A percentile compares a stretch with the other conserved stretches of the same genome.
These are phyloP conservation scores for Hepsetus odoe DNA, from an alignment of 2,113 vertebrate species.

Conservation along the genomic window DNA sequence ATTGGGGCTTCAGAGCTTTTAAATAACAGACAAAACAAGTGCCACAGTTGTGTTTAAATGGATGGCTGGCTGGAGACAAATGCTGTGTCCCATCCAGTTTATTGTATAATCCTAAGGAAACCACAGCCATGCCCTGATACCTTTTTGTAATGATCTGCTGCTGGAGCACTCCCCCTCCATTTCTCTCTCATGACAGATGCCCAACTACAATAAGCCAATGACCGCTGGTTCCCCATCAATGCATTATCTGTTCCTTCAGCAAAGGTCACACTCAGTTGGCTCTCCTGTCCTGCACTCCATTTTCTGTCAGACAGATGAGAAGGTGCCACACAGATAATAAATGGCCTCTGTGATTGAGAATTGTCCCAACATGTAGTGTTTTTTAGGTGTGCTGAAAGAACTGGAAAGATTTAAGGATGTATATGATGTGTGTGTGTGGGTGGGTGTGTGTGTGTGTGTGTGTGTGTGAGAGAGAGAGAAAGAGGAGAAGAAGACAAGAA, in stretches of 20 bases:
- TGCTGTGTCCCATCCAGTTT: too few relatives aligned
- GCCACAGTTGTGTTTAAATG: too few relatives aligned
- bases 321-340: conserved; percentile 33
- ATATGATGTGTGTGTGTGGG: neutral
- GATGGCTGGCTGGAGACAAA: too few relatives aligned
- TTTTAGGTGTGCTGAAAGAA: conserved; percentile 16
- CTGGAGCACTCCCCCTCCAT: conserved; percentile 7
- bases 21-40: too few relatives aligned
- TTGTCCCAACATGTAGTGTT: conserved; percentile 18
- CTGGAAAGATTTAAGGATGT: conserved; percentile 25
- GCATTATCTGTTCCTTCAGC: conserved; percentile 15
- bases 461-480: neutral
- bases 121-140: too few relatives aligned
- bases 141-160: too few relatives aligned
- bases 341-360: conserved; percentile 30
- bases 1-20: too few relatives aligned
- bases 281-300: neutral
- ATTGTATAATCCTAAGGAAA: too few relatives aligned
- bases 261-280: conserved; percentile 19
- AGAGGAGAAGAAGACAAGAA: neutral
- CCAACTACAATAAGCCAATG: conserved; percentile 15
- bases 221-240: conserved; percentile 2
- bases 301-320: conserved; percentile 24
- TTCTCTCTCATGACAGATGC: neutral
- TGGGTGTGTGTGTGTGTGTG: neutral